phyloP scores from a whole-genome alignment of 2,797 vertebrate species.

The Adrianichthys oophorus region DNA sequence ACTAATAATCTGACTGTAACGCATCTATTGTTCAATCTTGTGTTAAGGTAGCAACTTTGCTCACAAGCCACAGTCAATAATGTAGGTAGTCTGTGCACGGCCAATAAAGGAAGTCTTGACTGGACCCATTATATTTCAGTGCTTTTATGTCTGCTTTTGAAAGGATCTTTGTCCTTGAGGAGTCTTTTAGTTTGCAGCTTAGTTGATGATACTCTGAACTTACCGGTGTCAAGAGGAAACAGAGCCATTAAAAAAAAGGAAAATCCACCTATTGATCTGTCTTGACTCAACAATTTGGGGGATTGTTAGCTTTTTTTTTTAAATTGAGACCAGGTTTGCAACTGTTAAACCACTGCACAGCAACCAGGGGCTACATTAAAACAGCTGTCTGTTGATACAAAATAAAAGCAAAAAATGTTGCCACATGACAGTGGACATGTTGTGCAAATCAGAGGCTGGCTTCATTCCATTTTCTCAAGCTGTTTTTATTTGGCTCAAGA shows the following conservation, averaged over 20 bases:
- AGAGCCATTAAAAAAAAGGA: slow-evolving; percentile 68
- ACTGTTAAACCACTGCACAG: slow-evolving; percentile 14
- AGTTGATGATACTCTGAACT: slow-evolving; percentile 41
- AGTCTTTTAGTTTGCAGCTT: slow-evolving; percentile 62
- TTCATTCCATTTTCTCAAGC: slow-evolving; percentile 55
- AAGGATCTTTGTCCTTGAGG: slow-evolving; percentile 45
- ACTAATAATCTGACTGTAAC: too few species aligned
- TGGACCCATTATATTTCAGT: slow-evolving; percentile 2
- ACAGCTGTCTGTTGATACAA: slow-evolving; percentile 23
- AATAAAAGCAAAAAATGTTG: slow-evolving; percentile 19
- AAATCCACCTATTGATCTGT: slow-evolving; percentile 65
- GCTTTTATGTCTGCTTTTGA: slow-evolving; percentile 33
- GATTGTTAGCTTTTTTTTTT: slow-evolving; percentile 31
- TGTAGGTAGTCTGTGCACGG: slow-evolving; percentile 12
- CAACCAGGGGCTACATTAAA: slow-evolving; percentile 17
- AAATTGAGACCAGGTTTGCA: slow-evolving; percentile 23
- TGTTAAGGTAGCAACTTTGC: not conserved
- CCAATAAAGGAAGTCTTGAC: slow-evolving; percentile 37
- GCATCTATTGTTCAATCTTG: too few species aligned
- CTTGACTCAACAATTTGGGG: slow-evolving; percentile 55
- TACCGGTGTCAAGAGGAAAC: slow-evolving; percentile 53
- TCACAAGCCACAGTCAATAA: not conserved
- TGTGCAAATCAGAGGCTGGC: slow-evolving; percentile 32
- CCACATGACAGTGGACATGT: slow-evolving; percentile 7
- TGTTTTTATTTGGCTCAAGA: slow-evolving; percentile 57